A percentile compares a stretch with the other conserved stretches of the same genome.
Conservation (phyloP, 2,797 vertebrate species). For the Macroramphosus scolopax region DNA sequence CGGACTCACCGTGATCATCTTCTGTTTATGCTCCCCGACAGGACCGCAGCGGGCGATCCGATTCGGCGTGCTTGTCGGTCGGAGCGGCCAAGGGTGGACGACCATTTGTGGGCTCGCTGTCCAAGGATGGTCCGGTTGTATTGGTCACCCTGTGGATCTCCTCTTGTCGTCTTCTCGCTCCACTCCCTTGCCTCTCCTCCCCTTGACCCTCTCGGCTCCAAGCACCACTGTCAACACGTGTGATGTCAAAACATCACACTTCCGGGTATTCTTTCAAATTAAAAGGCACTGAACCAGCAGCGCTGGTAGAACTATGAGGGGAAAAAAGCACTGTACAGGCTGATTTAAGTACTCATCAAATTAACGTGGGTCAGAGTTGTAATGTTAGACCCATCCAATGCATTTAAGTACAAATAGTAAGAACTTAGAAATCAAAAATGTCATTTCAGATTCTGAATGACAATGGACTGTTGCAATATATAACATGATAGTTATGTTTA, state of each 20-base stretch:
- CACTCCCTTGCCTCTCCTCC: slow-evolving; percentile 75
- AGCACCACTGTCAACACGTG: slow-evolving; percentile 46
- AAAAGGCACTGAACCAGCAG: slow-evolving; percentile 13
- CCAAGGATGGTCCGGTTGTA: slow-evolving; percentile 62
- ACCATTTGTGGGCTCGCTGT: slow-evolving; percentile 44
- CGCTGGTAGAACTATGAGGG: no score
- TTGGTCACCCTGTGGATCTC: slow-evolving; percentile 66
- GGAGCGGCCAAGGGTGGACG: slow-evolving; percentile 49
- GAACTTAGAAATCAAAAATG: no score
- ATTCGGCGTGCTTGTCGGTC: slow-evolving; percentile 28
- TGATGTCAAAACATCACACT: background rate
- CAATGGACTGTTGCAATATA: no score
- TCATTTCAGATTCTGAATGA: no score
- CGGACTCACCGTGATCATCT: slow-evolving; percentile 77
- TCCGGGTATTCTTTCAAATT: slow-evolving; percentile 48
- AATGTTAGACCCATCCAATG: no score
- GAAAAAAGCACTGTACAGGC: no score
- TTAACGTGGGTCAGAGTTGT: no score
- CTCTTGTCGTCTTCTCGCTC: slow-evolving; percentile 73
- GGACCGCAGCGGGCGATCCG: slow-evolving; percentile 51
- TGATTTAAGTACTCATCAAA: no score
- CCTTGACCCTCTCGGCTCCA: slow-evolving; percentile 72
- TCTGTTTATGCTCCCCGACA: slow-evolving; percentile 47
- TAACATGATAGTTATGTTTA: no score
- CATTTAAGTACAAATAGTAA: no score